Base-by-base conservation (phyloP, 2,797 vertebrate genomes). In the Balearica regulorum region DNA sequence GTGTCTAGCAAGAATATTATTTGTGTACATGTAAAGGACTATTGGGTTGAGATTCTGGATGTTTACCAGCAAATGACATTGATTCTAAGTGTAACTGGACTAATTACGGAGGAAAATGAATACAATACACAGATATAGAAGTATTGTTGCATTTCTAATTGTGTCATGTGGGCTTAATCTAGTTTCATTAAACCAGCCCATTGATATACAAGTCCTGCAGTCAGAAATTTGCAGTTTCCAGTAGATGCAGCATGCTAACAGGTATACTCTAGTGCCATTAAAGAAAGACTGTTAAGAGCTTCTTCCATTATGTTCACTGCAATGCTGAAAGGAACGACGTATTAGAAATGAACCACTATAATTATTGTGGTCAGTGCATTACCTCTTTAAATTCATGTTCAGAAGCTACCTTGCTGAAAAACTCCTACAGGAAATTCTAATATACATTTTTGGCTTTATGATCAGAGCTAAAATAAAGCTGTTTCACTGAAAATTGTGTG, bases 361-460 rank as follows among this genome's bases (percentile, higher is more conserved):
- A 65, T 87, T 94, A 88, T 84, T 90, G 13, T 81, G 76, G 41
- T 86, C 77, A 81, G 25, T 65, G 37, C 14, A 69, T 91, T 90
- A 58, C 28, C 24, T 83, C 35, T 97, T 89, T 77, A 91, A 82
- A 93, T 88, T 76, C 31, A 28, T 84, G 22, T 86, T 94, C 91
- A 76, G 60, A 86, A 93, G 43, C 8, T 82, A 48, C 18, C 60
- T 93, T 87, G 33, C 43, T 89, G 28, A 89, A 79, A 87, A 91
- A 68, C 78, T 87, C 73, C 89, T 75, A 46, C 17, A 8, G 37
- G n/a, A 79, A 93, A 90, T 88, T 25, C 37, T 70, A 65, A 64
- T 77, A 57, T 8, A 48, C 5, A 2, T 44, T 70, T 90, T 91
- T 70, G 16, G 1, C 1, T 87, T 70, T 83, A 54, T 87, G 43